phyloP scores from a whole-genome alignment of 2,888 invertebrate genomes.

The Leptura quadrifasciata region DNA sequence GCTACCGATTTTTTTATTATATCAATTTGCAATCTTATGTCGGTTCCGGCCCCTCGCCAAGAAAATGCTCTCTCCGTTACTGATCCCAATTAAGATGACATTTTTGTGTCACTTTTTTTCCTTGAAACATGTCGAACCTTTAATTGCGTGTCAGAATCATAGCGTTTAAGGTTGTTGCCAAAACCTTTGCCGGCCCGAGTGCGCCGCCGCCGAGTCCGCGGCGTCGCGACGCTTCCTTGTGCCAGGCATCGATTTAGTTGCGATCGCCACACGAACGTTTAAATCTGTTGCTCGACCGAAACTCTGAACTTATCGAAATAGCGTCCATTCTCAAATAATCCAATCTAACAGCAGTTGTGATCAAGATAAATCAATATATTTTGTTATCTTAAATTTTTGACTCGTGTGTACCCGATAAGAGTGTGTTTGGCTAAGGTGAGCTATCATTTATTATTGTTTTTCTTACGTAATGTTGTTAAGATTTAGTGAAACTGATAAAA shows the following conservation, averaged over 20 bases:
- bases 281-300: slow-evolving; percentile 66
- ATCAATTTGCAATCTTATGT: no score
- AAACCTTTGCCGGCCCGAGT: slow-evolving; percentile 27
- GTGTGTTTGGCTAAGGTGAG: slow-evolving; percentile 27
- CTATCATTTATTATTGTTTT: slow-evolving; percentile 12
- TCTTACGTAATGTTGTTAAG: slow-evolving; percentile 24
- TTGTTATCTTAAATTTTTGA: background rate
- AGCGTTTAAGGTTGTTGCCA: slow-evolving; percentile 17
- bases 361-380: background rate
- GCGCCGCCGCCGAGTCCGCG: slow-evolving; percentile 64
- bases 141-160: slow-evolving; percentile 1
- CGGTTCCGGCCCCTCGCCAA: background rate
- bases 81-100: background rate
- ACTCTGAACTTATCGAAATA: slow-evolving; percentile 13
- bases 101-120: slow-evolving; percentile 1
- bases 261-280: slow-evolving; percentile 63
- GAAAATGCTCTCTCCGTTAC: background rate
- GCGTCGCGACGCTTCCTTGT: slow-evolving; percentile 69
- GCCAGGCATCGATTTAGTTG: slow-evolving; percentile 70
- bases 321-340: slow-evolving; percentile 12
- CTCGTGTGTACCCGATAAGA: slow-evolving; percentile 1
- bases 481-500: background rate
- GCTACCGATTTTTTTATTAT: no score
- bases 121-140: background rate
- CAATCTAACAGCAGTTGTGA: slow-evolving; percentile 5